phyloP scores from a whole-genome alignment of 2,797 vertebrate genomes.

The Knipowitschia caucasica region DNA sequence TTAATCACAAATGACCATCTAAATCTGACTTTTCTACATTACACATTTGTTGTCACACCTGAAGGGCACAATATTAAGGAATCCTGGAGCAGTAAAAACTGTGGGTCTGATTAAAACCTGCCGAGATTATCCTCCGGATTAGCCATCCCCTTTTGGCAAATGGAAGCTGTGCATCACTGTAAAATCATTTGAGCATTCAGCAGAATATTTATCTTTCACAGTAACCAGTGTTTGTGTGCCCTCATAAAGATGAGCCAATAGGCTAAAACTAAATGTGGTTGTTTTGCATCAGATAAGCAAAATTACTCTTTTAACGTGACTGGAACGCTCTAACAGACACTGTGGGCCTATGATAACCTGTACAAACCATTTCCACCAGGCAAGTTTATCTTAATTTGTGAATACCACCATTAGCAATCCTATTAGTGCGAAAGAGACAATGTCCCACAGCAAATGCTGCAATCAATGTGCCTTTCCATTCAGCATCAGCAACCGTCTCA shows the following conservation, averaged over 20 bases:
- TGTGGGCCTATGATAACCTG: slow-evolving; percentile 11
- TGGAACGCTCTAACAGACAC: not conserved
- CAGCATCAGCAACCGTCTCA: slow-evolving; percentile 42
- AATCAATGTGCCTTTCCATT: slow-evolving; percentile 68
- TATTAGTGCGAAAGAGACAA: slow-evolving; percentile 54
- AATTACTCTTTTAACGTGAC: not conserved
- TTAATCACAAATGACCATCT: slow-evolving; percentile 42
- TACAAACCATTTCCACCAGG: slow-evolving; percentile 38
- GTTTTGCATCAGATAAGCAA: not conserved
- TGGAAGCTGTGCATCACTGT: slow-evolving; percentile 32
- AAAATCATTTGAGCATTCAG: slow-evolving; percentile 46
- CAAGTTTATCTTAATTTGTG: slow-evolving; percentile 45
- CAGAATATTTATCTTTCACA: slow-evolving; percentile 24
- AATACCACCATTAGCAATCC: slow-evolving; percentile 58
- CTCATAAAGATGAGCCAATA: slow-evolving; percentile 12
- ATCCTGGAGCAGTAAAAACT: slow-evolving; percentile 31
- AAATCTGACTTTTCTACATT: slow-evolving; percentile 55
- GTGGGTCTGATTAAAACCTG: slow-evolving; percentile 60
- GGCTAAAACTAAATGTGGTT: not conserved
- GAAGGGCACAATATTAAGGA: slow-evolving; percentile 30
- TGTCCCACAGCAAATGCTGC: slow-evolving; percentile 45
- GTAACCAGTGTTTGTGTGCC: slow-evolving; percentile 14
- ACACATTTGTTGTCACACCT: slow-evolving; percentile 26
- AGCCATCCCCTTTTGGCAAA: slow-evolving; percentile 45
- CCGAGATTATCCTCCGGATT: slow-evolving; percentile 59